These are phyloP conservation scores for Daubentonia madagascariensis DNA, from an alignment of 2,113 vertebrate genomes.

Conservation along the genomic window DNA sequence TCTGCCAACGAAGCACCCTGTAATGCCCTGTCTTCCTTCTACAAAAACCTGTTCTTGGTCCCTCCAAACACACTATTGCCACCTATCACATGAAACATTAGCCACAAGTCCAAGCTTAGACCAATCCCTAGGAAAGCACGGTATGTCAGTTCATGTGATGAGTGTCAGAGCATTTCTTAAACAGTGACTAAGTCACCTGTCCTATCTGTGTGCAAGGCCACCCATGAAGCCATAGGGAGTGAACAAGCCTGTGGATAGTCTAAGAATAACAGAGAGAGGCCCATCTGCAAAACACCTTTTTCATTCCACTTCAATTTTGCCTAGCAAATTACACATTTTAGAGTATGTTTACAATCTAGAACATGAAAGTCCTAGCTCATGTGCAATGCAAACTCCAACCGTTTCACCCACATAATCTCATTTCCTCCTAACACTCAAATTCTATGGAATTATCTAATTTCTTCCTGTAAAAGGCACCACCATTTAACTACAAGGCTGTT, in stretches of 20 bases:
- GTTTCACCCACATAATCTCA: neutral
- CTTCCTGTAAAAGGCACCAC: neutral
- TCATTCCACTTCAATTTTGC: neutral
- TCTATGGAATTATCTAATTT: neutral
- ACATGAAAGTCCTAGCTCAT: fast-evolving
- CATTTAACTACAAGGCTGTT: fast-evolving
- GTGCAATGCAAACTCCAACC: neutral
- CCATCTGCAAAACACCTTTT: neutral
- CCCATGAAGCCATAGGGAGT: neutral
- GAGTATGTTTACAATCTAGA: neutral
- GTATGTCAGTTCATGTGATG: fast-evolving
- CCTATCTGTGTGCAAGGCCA: fast-evolving
- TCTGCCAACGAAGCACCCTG: neutral
- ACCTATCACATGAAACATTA: fast-evolving
- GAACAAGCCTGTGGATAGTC: fast-evolving
- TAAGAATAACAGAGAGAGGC: no score
- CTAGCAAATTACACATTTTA: neutral
- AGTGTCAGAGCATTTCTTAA: neutral
- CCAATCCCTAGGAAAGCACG: neutral
- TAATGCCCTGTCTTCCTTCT: neutral
- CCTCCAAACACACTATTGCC: neutral
- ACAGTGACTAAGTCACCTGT: neutral
- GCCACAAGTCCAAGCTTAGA: neutral
- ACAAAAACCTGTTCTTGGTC: neutral
- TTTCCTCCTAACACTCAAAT: neutral